These are phyloP conservation scores for Tapirus terrestris DNA, from an alignment of 2,113 vertebrate genomes.

Conservation along the genomic window DNA sequence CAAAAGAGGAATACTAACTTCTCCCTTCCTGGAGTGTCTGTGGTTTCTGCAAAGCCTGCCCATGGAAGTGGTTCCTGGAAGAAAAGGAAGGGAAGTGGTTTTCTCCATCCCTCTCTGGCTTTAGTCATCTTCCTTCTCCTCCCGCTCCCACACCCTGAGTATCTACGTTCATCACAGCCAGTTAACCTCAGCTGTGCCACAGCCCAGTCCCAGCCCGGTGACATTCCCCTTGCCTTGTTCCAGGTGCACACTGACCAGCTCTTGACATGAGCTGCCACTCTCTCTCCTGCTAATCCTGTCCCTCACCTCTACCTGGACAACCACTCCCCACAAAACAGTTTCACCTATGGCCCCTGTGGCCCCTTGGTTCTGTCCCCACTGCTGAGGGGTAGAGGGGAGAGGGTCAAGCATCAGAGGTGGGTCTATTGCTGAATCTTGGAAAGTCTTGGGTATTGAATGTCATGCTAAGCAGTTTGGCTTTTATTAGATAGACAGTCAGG, in stretches of 20 bases:
- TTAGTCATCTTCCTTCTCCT: not conserved
- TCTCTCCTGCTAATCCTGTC: not conserved
- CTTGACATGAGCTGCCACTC: not conserved
- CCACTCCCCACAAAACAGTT: not conserved
- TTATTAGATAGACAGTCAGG: not conserved
- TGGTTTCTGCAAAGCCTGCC: not conserved
- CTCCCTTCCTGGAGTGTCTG: not conserved
- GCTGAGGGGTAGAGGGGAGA: not conserved
- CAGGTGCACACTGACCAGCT: not conserved
- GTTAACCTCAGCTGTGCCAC: not conserved
- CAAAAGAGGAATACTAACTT: not conserved
- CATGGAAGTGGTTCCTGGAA: not conserved
- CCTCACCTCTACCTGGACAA: not conserved
- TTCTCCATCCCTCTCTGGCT: not conserved
- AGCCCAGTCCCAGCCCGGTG: not conserved
- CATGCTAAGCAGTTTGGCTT: not conserved
- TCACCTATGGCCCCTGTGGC: not conserved
- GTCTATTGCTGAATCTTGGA: not conserved
- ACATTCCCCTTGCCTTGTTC: not conserved
- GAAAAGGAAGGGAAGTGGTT: not conserved
- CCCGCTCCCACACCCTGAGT: not conserved
- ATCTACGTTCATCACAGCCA: not conserved
- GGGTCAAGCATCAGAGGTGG: fast-evolving
- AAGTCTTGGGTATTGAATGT: not conserved
- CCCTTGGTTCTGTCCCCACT: not conserved